These are phyloP conservation scores for Triplophysa siluroides DNA, from an alignment of 2,113 vertebrate genomes.

Conservation along the genomic window DNA sequence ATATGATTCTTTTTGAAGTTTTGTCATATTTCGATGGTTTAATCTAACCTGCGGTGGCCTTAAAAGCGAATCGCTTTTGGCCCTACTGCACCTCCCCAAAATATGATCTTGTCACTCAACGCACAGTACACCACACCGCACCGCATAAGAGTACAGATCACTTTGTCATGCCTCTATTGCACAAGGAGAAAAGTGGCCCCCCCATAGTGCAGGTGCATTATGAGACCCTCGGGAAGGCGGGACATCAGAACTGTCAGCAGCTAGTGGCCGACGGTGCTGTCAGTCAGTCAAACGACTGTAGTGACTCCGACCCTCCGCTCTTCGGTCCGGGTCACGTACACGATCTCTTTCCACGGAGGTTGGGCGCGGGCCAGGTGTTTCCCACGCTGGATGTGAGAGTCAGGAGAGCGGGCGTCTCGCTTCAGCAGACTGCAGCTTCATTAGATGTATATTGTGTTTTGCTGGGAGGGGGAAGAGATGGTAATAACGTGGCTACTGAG, in stretches of 20 bases:
- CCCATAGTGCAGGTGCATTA: neutral
- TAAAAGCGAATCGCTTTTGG: too few relatives aligned
- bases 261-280: constrained; percentile 12
- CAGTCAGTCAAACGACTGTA: neutral
- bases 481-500: constrained; percentile 38
- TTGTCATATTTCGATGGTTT: too few relatives aligned
- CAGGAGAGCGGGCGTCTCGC: constrained; percentile 59
- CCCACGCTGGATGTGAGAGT: constrained; percentile 61
- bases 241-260: neutral
- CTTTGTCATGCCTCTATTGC: neutral
- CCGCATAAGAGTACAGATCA: too few relatives aligned
- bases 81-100: too few relatives aligned
- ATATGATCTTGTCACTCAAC: too few relatives aligned
- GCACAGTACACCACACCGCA: too few relatives aligned
- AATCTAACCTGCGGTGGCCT: too few relatives aligned
- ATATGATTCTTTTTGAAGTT: too few relatives aligned
- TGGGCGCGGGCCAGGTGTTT: too few relatives aligned
- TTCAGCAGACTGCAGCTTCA: constrained; percentile 61
- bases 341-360: too few relatives aligned
- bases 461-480: constrained; percentile 48
- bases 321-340: too few relatives aligned
- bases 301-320: too few relatives aligned
- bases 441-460: constrained; percentile 68
- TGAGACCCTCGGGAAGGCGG: neutral
- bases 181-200: neutral